Conservation (phyloP, 2,888 invertebrate species). For the Catocala nupta region DNA sequence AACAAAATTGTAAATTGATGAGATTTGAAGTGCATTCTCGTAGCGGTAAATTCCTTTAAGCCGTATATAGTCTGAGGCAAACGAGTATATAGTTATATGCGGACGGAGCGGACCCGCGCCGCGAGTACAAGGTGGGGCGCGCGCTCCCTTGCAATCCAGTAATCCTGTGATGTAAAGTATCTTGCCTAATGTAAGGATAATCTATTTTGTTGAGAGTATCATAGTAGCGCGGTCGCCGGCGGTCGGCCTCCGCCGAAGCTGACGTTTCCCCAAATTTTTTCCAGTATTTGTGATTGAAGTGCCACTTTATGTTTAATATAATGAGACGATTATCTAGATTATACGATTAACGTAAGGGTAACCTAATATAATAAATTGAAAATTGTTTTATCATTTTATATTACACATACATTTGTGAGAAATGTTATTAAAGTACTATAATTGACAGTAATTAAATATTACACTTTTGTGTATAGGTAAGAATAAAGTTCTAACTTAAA, state of each 20-base stretch:
- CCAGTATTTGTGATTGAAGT: constrained; percentile 93
- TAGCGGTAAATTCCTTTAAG: constrained; percentile 85
- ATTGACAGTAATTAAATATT: constrained; percentile 87
- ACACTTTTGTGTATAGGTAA: constrained; percentile 88
- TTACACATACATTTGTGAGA: constrained; percentile 87
- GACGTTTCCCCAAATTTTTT: constrained; percentile 89
- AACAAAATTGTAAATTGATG: constrained; percentile 83
- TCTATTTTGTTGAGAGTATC: constrained; percentile 79
- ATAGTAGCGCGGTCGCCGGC: constrained; percentile 71
- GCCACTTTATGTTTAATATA: constrained; percentile 92
- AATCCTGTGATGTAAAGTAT: constrained; percentile 82
- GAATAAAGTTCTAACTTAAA: constrained; percentile 87
- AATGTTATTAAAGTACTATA: constrained; percentile 86
- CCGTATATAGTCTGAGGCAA: constrained; percentile 83
- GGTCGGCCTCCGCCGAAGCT: constrained; percentile 76
- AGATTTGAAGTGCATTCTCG: constrained; percentile 87
- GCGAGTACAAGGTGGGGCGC: constrained; percentile 46
- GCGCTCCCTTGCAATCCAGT: constrained; percentile 65
- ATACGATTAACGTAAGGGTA: constrained; percentile 88
- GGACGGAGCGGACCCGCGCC: constrained; percentile 44
- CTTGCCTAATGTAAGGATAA: constrained; percentile 85
- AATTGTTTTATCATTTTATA: constrained; percentile 89
- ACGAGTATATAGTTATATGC: constrained; percentile 63
- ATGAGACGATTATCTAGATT: constrained; percentile 89
- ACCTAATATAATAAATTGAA: constrained; percentile 87